These are phyloP conservation scores for Maniola jurtina DNA, from an alignment of 1,140 invertebrate species.

Conservation along the genomic window DNA sequence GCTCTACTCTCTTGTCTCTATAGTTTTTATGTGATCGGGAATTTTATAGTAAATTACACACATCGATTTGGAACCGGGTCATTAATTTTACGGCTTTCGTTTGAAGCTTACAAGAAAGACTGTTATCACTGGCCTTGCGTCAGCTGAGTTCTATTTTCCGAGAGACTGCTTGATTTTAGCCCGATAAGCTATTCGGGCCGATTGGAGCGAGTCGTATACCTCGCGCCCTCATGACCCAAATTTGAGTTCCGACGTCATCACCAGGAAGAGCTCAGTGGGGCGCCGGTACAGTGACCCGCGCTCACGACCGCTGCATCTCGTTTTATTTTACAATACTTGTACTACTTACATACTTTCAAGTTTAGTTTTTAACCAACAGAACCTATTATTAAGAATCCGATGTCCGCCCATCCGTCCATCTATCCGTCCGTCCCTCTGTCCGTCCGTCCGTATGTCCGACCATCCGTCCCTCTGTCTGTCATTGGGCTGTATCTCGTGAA, in stretches of 20 bases:
- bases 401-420: too few relatives aligned
- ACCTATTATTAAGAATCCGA: too few relatives aligned
- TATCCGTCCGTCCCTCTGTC: too few relatives aligned
- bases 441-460: too few relatives aligned
- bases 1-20: too few relatives aligned
- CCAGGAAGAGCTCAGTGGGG: slow-evolving; percentile 60
- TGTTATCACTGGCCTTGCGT: slow-evolving; percentile 20
- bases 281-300: slow-evolving; percentile 41
- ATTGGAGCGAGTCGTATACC: slow-evolving; percentile 41
- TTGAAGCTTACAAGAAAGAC: neutral
- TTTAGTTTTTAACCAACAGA: too few relatives aligned
- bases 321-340: neutral
- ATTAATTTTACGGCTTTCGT: slow-evolving; percentile 3
- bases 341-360: too few relatives aligned
- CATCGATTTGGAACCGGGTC: neutral
- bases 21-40: too few relatives aligned
- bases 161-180: slow-evolving; percentile 26
- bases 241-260: slow-evolving; percentile 66
- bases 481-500: too few relatives aligned
- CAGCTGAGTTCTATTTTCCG: slow-evolving; percentile 27
- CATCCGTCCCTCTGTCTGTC: too few relatives aligned
- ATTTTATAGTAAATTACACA: too few relatives aligned
- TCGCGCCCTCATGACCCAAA: slow-evolving; percentile 65
- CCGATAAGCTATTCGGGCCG: slow-evolving; percentile 46
- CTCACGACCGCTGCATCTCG: slow-evolving; percentile 23